Evolutionary conservation across 2,797 vertebrate genomes (phyloP).

Genomic region (Tangara arthus): DNA sequence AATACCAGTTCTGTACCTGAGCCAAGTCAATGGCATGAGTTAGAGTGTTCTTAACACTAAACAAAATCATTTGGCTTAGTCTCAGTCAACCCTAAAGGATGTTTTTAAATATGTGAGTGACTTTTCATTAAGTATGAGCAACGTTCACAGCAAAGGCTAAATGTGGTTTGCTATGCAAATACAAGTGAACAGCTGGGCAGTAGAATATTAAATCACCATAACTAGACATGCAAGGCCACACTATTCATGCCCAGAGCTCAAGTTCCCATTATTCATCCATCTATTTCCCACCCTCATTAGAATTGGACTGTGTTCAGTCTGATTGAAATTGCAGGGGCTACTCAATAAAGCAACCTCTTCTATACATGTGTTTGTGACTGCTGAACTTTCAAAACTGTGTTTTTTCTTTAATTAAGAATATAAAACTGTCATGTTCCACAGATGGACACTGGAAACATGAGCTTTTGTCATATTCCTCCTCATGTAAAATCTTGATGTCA

Average conservation of each 20-base stretch:
- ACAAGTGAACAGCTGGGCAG: not conserved
- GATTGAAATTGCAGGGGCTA: not conserved
- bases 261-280: not conserved
- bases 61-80: not conserved
- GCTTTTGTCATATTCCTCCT: not conserved
- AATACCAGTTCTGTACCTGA: not conserved
- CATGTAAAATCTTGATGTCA: not conserved
- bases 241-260: not conserved
- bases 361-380: not conserved
- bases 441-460: not conserved
- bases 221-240: not conserved
- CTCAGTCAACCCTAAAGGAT: not conserved
- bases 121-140: not conserved
- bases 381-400: not conserved
- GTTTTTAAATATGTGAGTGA: not conserved
- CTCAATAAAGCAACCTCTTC: not conserved
- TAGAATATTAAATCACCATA: not conserved
- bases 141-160: not conserved
- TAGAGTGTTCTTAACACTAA: not conserved
- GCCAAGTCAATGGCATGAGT: not conserved
- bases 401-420: constrained; percentile 9
- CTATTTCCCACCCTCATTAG: not conserved
- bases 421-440: not conserved
- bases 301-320: not conserved
- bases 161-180: not conserved